These are phyloP conservation scores for Halictus quadricinctus DNA, from an alignment of 2,888 invertebrate species.

Conservation along the genomic window DNA sequence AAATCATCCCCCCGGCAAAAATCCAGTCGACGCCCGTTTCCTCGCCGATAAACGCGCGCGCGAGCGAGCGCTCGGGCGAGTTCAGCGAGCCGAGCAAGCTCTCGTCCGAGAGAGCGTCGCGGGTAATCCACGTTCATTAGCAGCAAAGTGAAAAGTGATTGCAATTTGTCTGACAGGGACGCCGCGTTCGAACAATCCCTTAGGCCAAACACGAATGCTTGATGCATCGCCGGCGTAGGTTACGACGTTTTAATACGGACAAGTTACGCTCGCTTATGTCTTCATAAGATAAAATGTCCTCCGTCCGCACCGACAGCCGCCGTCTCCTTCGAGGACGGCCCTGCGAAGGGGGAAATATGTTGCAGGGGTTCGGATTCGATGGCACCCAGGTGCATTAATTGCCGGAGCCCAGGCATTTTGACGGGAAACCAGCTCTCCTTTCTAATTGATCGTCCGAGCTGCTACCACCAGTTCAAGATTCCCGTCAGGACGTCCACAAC, in stretches of 20 bases:
- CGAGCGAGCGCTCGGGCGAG: neutral
- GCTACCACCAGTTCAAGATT: neutral
- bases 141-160: conserved; percentile 62
- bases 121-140: conserved; percentile 58
- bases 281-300: conserved; percentile 63
- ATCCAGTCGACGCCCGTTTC: conserved; percentile 38
- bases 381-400: neutral
- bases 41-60: conserved; percentile 31
- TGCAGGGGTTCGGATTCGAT: conserved; percentile 4
- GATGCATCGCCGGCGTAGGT: conserved; percentile 62
- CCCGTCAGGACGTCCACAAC: neutral
- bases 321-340: neutral
- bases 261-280: conserved; percentile 65
- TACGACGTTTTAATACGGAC: conserved; percentile 70
- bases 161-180: conserved; percentile 56
- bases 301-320: conserved; percentile 36
- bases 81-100: neutral
- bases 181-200: conserved; percentile 58
- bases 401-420: neutral
- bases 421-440: neutral
- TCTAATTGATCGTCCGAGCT: neutral
- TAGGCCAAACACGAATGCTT: conserved; percentile 50
- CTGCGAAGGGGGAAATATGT: conserved; percentile 35
- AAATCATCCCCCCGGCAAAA: conserved; percentile 50
- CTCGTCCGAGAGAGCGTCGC: conserved; percentile 14